Conservation (phyloP, 1,140 invertebrate species). For the Marisa cornuarietis region DNA sequence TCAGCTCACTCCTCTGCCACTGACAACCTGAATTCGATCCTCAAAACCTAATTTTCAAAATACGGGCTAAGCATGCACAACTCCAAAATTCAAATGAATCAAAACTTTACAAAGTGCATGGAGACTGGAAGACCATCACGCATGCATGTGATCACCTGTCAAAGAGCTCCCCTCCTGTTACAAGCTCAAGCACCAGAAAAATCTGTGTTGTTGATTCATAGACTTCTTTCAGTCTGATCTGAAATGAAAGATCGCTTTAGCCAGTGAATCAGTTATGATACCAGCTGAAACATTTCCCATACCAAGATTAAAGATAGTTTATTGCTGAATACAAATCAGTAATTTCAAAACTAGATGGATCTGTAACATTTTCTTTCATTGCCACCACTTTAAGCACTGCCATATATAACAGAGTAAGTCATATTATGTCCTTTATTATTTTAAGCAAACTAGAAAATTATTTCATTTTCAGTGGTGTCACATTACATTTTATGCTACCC, state of each 20-base stretch:
- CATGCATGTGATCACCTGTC: slow-evolving; percentile 58
- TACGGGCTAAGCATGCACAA: too few species aligned
- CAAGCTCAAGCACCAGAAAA: slow-evolving; percentile 63
- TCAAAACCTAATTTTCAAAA: too few species aligned
- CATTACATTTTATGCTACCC: not conserved
- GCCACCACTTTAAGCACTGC: too few species aligned
- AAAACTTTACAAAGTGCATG: too few species aligned
- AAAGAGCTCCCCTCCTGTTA: slow-evolving; percentile 69
- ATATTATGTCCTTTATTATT: not conserved
- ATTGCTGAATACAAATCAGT: not conserved
- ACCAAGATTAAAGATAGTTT: not conserved
- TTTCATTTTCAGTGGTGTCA: not conserved
- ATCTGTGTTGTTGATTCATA: slow-evolving; percentile 62
- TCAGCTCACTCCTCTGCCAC: too few species aligned
- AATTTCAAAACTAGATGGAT: not conserved
- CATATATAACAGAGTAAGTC: too few species aligned
- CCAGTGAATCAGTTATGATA: not conserved
- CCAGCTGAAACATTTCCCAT: not conserved
- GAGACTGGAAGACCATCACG: too few species aligned
- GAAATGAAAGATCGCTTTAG: slow-evolving; percentile 14
- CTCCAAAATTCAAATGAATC: too few species aligned
- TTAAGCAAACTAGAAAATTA: not conserved
- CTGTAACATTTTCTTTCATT: not conserved
- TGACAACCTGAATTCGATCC: too few species aligned
- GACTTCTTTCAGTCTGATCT: slow-evolving; percentile 65